Percentiles rank a stretch among this genome's conserved stretches.
Evolutionary conservation across 1,140 invertebrate genomes (phyloP).

Genomic region (Eriosoma lanigerum): DNA sequence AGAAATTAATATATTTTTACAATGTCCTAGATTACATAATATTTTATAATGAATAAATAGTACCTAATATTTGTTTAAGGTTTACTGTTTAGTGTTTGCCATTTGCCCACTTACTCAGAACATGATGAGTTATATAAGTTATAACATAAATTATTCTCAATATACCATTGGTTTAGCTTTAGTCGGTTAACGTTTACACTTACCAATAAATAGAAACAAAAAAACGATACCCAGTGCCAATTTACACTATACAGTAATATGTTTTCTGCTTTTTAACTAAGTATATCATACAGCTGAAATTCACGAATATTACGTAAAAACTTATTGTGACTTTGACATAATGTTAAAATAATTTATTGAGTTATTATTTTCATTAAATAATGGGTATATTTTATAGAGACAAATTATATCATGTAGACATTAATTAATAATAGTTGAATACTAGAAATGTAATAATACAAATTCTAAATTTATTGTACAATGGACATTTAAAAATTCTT

Average conservation of each 20-base stretch:
- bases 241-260: too few species aligned
- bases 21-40: neutral
- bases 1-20: neutral
- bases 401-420: too few species aligned
- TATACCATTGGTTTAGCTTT: too few species aligned
- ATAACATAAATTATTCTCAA: too few species aligned
- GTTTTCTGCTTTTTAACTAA: slow-evolving; percentile 8
- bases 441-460: too few species aligned
- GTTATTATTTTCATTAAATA: slow-evolving; percentile 14
- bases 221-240: too few species aligned
- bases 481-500: slow-evolving; percentile 25
- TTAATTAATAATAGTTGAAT: too few species aligned
- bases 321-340: neutral
- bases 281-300: neutral
- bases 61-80: too few species aligned
- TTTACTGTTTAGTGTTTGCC: too few species aligned
- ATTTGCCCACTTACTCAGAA: neutral
- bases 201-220: too few species aligned
- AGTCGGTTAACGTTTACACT: too few species aligned
- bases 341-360: neutral
- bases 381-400: slow-evolving; percentile 28
- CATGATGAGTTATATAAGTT: too few species aligned
- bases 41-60: neutral
- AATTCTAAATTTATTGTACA: slow-evolving; percentile 9
- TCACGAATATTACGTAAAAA: neutral